Base-by-base conservation (phyloP, 2,888 invertebrate genomes). In the Boloria selene region DNA sequence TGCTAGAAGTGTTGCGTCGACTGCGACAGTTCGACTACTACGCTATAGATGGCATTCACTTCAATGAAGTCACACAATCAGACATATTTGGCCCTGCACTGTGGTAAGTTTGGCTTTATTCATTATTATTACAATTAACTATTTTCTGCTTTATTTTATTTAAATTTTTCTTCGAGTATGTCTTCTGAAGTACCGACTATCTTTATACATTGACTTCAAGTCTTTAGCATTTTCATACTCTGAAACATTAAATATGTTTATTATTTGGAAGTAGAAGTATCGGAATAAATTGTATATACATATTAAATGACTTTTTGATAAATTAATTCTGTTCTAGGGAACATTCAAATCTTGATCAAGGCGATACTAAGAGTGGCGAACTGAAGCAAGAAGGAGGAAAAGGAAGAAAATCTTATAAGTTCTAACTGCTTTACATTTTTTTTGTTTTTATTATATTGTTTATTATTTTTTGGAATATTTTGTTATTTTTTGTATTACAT, bases 1-100 rank as follows among this genome's bases (percentile, higher is more conserved):
- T 94, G 64, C 77, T 94, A 56, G 92, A 94, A 77, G 85, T 93
- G 72, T 84, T 94, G 76, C 86, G 93, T 13, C 81, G 93, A 4
- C 89, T 93, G 49, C 78, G 91, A 0, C 88, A 88, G 73, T 86
- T 87, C 71, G 93, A 93, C 79, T 77, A 79, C 79, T 92, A 93
- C 89, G 85, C 88, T 65, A 83, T 93, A 1, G 86, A 93, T 45
- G 93, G 90, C 17, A 92, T 94, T 71, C 88, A 87, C 74, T 94
- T 94, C 80, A 90, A 85, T 72, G 93, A 92, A 67, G 89, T 94
- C 79, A 89, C 90, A 0, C 85, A 88, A 71, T 83, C 85, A 0
- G 90, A 92, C 64, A 90, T 92, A 73, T 89, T 88, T 63, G 91
- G 91, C 0, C 75, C 81, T 13, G 70, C 77, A 13, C 75, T 82